Percentiles rank a stretch among this genome's conserved stretches.
phyloP scores from a whole-genome alignment of 1,140 invertebrate genomes.

The Cardiocondyla obscurior region DNA sequence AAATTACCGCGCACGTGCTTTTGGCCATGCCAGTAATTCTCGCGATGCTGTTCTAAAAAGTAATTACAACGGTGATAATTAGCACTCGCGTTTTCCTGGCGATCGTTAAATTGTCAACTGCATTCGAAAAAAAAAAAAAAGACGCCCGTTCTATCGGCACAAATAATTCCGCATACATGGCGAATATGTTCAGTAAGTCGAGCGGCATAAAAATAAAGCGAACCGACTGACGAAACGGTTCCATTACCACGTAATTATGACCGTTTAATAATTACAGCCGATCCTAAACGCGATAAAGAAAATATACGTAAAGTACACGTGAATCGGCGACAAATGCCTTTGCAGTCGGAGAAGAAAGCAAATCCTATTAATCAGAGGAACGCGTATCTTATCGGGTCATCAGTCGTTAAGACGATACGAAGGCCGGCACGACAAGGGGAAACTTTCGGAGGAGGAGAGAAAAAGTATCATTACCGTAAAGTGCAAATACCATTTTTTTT shows the following conservation, averaged over 20 bases:
- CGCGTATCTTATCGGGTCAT: conserved; percentile 70
- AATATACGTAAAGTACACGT: neutral
- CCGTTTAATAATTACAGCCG: neutral
- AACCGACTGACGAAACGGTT: neutral
- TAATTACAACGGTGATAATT: neutral
- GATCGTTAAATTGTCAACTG: neutral
- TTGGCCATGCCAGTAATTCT: neutral
- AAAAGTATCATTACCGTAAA: neutral
- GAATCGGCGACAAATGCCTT: neutral
- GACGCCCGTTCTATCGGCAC: neutral
- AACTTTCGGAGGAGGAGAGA: neutral
- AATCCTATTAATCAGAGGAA: conserved; percentile 64
- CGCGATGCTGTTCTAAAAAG: neutral
- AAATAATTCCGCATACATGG: neutral
- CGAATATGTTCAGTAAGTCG: neutral
- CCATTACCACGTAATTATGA: neutral
- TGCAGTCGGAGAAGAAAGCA: conserved; percentile 24
- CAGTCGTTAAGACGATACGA: conserved; percentile 61
- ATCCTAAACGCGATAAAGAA: conserved; percentile 34
- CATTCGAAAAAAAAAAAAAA: neutral
- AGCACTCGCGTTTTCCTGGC: neutral
- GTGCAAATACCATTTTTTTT: conserved; percentile 28
- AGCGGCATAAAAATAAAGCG: neutral
- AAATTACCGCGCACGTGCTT: conserved; percentile 8
- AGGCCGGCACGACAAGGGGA: neutral